phyloP scores from a whole-genome alignment of 2,113 vertebrate genomes.

The Struthidea cinerea region DNA sequence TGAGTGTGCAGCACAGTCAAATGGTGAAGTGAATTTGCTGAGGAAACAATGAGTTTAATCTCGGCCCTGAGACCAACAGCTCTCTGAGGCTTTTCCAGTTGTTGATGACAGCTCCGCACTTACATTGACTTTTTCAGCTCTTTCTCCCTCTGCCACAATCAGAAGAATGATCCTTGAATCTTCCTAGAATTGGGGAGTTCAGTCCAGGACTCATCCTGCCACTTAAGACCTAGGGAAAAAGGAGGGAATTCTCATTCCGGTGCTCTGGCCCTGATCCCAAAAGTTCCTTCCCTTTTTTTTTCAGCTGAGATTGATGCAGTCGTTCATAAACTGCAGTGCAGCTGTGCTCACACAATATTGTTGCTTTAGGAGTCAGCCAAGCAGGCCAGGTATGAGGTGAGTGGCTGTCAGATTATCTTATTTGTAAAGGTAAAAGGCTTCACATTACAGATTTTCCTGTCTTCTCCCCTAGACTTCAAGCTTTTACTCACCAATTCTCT shows the following conservation, averaged over 20 bases:
- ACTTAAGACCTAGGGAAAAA: not conserved
- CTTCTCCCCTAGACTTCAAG: not conserved
- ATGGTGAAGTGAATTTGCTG: not conserved
- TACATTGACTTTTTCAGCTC: not conserved
- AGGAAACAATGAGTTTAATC: not conserved
- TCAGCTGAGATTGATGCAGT: not conserved
- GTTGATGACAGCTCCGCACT: not conserved
- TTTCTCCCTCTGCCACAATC: fast-evolving
- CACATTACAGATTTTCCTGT: not conserved
- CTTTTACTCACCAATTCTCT: not conserved
- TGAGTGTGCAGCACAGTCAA: not conserved
- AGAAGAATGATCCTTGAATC: not conserved
- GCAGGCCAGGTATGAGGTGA: not conserved
- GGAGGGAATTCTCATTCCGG: not conserved
- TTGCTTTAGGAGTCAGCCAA: not conserved
- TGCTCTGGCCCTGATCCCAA: not conserved
- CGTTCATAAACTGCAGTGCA: not conserved
- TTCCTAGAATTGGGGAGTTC: not conserved
- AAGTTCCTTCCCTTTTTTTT: not conserved
- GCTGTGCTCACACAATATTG: not conserved
- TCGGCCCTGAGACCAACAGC: not conserved
- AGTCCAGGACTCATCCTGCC: not conserved
- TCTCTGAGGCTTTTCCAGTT: not conserved
- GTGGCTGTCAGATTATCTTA: not conserved
- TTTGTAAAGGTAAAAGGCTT: not conserved